These are phyloP conservation scores for Caracal caracal DNA, from an alignment of 2,113 vertebrate genomes.

Conservation along the genomic window DNA sequence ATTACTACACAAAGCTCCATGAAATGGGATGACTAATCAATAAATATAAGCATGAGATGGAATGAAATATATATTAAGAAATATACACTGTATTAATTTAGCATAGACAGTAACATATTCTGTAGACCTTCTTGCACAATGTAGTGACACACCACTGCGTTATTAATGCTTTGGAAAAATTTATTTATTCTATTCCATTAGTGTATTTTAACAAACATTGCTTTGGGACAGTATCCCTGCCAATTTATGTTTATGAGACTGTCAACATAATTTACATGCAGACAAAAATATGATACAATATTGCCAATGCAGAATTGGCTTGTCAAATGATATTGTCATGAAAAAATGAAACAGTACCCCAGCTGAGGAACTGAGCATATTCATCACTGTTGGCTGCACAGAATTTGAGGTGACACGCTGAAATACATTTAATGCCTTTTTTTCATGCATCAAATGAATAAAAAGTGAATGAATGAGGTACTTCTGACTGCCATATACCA, in stretches of 20 bases:
- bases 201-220: constrained; percentile 88
- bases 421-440: constrained; percentile 87
- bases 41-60: constrained; percentile 53
- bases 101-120: constrained; percentile 64
- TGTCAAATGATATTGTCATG: constrained; percentile 88
- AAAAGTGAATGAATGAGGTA: constrained; percentile 81
- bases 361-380: constrained; percentile 85
- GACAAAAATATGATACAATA: constrained; percentile 89
- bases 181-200: constrained; percentile 89
- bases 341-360: constrained; percentile 86
- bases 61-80: constrained; percentile 60
- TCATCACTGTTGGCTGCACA: constrained; percentile 85
- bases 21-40: constrained; percentile 50
- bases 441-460: constrained; percentile 86
- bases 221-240: constrained; percentile 87
- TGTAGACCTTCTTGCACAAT: constrained; percentile 46
- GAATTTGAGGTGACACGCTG: constrained; percentile 86
- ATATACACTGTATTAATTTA: constrained; percentile 61
- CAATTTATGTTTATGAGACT: constrained; percentile 91
- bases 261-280: constrained; percentile 91
- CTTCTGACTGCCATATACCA: constrained; percentile 76
- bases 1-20: not conserved
- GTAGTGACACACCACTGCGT: constrained; percentile 52
- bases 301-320: constrained; percentile 86
- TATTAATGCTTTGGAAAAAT: constrained; percentile 84